Evolutionary conservation across 2,888 invertebrate species (phyloP).

Genomic region (Gonocerus acuteangulatus): DNA sequence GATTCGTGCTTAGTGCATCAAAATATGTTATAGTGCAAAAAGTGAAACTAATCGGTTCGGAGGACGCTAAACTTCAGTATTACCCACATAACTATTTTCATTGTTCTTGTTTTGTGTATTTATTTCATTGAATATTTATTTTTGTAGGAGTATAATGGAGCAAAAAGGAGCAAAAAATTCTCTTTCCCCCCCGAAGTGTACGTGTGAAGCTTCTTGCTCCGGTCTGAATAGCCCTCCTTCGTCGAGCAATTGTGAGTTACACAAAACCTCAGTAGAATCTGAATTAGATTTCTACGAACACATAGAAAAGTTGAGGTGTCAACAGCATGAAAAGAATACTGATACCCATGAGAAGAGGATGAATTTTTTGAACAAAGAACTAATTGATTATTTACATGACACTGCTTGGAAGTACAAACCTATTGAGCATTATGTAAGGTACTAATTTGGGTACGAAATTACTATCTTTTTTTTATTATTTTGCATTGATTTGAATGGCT

Average conservation of each 20-base stretch:
- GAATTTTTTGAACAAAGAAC: not conserved
- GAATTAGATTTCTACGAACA: not conserved
- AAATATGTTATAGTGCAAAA: too few relatives aligned
- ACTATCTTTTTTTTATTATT: too few relatives aligned
- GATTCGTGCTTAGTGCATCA: too few relatives aligned
- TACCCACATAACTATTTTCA: too few relatives aligned
- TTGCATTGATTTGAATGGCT: too few relatives aligned
- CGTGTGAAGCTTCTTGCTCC: not conserved
- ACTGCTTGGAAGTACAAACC: not conserved
- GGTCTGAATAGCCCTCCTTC: not conserved
- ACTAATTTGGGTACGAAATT: too few relatives aligned
- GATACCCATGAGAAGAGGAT: not conserved
- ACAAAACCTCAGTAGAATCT: not conserved
- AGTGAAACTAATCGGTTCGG: too few relatives aligned
- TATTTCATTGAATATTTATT: too few relatives aligned
- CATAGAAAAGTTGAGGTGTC: not conserved
- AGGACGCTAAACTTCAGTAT: too few relatives aligned
- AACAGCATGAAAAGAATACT: not conserved
- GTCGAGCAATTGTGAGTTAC: not conserved
- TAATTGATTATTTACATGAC: not conserved
- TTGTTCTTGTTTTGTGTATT: too few relatives aligned
- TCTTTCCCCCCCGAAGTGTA: not conserved
- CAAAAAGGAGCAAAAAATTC: not conserved
- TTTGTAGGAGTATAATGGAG: too few relatives aligned
- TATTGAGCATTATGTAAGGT: not conserved